Evolutionary conservation across 2,113 vertebrate species (phyloP), one percentile per base, ranked within the genome.

Genomic region (Alexandromys fortis): DNA sequence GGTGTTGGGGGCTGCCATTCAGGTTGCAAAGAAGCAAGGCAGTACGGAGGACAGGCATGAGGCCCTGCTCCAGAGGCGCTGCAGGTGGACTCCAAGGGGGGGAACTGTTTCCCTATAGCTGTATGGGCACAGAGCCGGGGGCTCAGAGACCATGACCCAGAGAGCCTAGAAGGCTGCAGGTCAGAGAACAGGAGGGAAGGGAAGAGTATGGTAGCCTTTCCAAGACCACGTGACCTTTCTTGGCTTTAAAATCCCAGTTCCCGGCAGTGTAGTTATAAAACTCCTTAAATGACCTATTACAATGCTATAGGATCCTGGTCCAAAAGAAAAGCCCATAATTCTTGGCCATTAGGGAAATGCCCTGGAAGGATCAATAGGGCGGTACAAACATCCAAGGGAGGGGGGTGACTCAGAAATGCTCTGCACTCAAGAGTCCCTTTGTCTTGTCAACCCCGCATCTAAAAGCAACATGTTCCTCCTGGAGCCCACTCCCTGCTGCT

Each of bases 201-300:
- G 55, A 49, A 30, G 68, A 38, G 58, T 22, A 24, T 67, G 61
- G 42, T 45, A 45, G 2, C 58, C 55, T 96, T 92, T 82, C 86
- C 55, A 61, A 97, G 70, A 55, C 79, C 78, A 78, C 0, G 0
- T 16, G 22, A 79, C 45, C 33, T 90, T 45, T 86, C 26, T 76
- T 92, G 94, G 87, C 92, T 92, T 91, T 82, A 90, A 85, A 94
- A 88, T 88, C 61, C 70, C 49, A 93, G 70, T 97, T 97, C 93
- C 97, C 79, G 94, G 94, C n/a, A 97, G 77, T 19, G 2, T 5
- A 19, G 70, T 73, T 85, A 73, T 97, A 94, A 97, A 98, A 91
- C 83, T 93, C 78, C 65, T 72, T 92, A 67, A 91, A 77, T 91
- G 83, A 89, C 96, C 87, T 90, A 86, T 93, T 81, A 33, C 92